Conservation (phyloP, 2,113 vertebrate genomes). For the Egretta garzetta region DNA sequence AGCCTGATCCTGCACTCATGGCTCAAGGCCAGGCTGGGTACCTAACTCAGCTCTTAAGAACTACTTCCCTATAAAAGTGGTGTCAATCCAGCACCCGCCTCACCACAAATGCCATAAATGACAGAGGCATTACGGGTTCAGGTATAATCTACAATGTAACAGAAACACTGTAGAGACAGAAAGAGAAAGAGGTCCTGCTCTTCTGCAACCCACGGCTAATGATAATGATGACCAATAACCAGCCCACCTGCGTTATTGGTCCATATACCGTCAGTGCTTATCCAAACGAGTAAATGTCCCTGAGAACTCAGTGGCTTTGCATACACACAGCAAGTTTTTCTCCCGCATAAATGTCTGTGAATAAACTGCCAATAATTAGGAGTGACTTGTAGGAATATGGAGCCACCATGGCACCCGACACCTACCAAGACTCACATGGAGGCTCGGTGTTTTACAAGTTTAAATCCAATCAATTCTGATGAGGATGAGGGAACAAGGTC, state of each 20-base stretch:
- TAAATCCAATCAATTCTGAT: background rate
- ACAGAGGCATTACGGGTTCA: background rate
- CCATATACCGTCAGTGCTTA: background rate
- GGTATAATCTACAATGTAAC: background rate
- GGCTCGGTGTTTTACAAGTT: background rate
- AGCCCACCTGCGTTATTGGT: background rate
- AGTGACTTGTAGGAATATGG: background rate
- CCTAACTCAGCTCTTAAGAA: background rate
- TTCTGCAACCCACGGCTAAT: background rate
- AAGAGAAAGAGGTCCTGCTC: background rate
- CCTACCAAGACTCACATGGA: accelerated
- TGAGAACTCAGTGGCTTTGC: background rate
- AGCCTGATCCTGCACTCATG: background rate
- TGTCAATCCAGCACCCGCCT: background rate
- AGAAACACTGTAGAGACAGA: background rate
- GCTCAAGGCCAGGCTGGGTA: background rate
- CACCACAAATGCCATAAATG: background rate
- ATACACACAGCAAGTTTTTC: background rate
- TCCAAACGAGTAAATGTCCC: background rate
- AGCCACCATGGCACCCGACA: background rate
- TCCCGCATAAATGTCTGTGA: background rate
- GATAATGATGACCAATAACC: too few relatives aligned
- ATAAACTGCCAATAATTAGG: background rate
- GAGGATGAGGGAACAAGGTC: background rate
- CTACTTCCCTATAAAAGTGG: too few relatives aligned